phyloP scores from a whole-genome alignment of 2,888 invertebrate species.

The Drosophila recens region DNA sequence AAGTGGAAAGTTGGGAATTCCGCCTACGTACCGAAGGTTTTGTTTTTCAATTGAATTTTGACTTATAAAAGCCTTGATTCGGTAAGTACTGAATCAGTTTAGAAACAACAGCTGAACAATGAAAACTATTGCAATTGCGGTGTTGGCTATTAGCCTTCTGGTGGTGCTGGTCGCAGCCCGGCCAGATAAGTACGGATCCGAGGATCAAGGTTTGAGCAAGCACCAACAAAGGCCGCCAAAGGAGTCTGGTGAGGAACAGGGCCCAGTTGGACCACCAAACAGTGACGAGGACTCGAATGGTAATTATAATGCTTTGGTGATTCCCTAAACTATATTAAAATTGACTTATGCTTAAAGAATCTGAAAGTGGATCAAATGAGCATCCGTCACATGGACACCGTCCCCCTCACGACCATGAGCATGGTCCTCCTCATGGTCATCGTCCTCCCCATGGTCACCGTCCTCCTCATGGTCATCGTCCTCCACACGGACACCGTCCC shows the following conservation, averaged over 20 bases:
- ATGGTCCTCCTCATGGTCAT: not conserved
- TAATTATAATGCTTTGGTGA: not conserved
- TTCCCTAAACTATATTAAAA: not conserved
- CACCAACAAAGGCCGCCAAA: slow-evolving; percentile 1
- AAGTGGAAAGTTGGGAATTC: slow-evolving; percentile 7
- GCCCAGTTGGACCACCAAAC: slow-evolving; percentile 3
- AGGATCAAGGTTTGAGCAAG: not conserved
- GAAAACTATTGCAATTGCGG: slow-evolving; percentile 13
- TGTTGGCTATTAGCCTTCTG: slow-evolving; percentile 28
- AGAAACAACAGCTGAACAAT: slow-evolving; percentile 24
- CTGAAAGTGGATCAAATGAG: not conserved
- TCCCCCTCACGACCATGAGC: not conserved
- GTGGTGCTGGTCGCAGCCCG: slow-evolving; percentile 27
- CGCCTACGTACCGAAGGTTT: not conserved
- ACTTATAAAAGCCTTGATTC: slow-evolving; percentile 31
- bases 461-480: not conserved
- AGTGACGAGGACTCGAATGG: slow-evolving; percentile 27
- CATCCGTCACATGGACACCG: slow-evolving; percentile 1
- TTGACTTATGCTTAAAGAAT: not conserved
- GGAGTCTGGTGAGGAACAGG: not conserved
- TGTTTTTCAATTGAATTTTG: not conserved
- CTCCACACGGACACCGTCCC: slow-evolving; percentile 16
- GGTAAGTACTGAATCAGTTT: slow-evolving; percentile 9
- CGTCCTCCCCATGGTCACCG: not conserved
- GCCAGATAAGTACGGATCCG: slow-evolving; percentile 11